Evolutionary conservation across 1,140 invertebrate genomes (phyloP), one percentile per base, ranked within the genome.

Genomic region (Diachasmimorpha longicaudata): DNA sequence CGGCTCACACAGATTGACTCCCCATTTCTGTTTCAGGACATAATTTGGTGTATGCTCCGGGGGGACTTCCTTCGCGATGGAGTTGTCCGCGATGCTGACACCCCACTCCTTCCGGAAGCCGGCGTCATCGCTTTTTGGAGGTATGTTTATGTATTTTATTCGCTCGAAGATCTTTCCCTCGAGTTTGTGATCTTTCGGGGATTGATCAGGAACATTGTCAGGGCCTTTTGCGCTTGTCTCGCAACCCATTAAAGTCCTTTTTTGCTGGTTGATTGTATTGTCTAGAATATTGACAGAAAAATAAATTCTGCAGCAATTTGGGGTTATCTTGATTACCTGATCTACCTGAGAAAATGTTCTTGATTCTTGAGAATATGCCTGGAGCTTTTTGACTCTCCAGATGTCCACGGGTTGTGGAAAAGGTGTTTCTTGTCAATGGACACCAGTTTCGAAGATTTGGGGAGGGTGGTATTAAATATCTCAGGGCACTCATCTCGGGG

Each of bases 91-190:
- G 8, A 81, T 13, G 77, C 79, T 86, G 19, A 82, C 80, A 52
- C 82, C 84, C 84, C 80, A 83, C 3, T 82, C 52, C 67, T 16
- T 19, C 16, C 42, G 52, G 23, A 70, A 70, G 25, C 44, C 55
- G 11, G 37, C 25, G 55, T 79, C 85, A 6, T 81, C 67, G 25
- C 39, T 79, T 37, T 82, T 84, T 74, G 83, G 80, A 9, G 85
- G 81, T 72, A 81, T 78, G 74, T 83, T 83, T 19, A 83, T 82
- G 58, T 88, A 85, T 37, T 77, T 79, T 63, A 87, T 84, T 0
- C 84, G 80, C 9, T 79, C 25, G 82, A 82, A 19, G 79, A 67
- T 52, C 76, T 79, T 14, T 72, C 70, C 3, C 82, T 78, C 0
- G 42, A 73, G 21, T 79, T 78, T 19, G 69, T 63, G 58, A 76